Percentiles rank a stretch among this genome's conserved stretches.
phyloP scores from a whole-genome alignment of 2,797 vertebrate genomes.

The Halcyon leucocephala region DNA sequence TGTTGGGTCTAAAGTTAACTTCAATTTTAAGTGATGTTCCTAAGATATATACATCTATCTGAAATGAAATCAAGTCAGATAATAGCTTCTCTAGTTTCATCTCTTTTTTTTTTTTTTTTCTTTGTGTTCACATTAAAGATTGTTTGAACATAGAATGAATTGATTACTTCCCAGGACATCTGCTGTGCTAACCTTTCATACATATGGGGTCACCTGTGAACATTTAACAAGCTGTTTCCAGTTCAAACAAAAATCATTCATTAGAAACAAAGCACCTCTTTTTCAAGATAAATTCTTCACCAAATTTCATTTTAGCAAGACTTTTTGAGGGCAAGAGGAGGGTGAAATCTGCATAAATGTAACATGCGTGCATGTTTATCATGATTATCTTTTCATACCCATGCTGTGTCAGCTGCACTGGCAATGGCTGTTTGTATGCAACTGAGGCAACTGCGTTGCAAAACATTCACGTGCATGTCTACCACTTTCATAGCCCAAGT shows the following conservation, averaged over 20 bases:
- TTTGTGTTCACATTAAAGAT: background rate
- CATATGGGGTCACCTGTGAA: background rate
- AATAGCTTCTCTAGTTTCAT: background rate
- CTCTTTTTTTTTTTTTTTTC: rapidly evolving
- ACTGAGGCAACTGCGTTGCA: background rate
- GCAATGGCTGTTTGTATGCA: slow-evolving; percentile 10
- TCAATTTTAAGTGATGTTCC: background rate
- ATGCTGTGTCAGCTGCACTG: background rate
- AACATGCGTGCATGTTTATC: slow-evolving; percentile 22
- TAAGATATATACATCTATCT: background rate
- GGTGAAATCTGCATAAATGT: slow-evolving; percentile 8
- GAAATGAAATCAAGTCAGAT: background rate
- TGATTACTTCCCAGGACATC: background rate
- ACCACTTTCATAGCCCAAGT: background rate
- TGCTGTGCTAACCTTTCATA: slow-evolving; percentile 17
- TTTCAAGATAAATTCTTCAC: slow-evolving; percentile 16
- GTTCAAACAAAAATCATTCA: background rate
- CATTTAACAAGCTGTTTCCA: background rate
- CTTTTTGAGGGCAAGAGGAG: slow-evolving; percentile 43
- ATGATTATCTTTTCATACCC: background rate
- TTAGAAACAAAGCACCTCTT: background rate
- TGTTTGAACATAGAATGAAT: background rate
- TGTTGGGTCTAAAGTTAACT: background rate
- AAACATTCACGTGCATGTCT: background rate
- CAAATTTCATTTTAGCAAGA: background rate